Evolutionary conservation across 2,113 vertebrate species (phyloP).

Genomic region (Brienomyrus longianalis): DNA sequence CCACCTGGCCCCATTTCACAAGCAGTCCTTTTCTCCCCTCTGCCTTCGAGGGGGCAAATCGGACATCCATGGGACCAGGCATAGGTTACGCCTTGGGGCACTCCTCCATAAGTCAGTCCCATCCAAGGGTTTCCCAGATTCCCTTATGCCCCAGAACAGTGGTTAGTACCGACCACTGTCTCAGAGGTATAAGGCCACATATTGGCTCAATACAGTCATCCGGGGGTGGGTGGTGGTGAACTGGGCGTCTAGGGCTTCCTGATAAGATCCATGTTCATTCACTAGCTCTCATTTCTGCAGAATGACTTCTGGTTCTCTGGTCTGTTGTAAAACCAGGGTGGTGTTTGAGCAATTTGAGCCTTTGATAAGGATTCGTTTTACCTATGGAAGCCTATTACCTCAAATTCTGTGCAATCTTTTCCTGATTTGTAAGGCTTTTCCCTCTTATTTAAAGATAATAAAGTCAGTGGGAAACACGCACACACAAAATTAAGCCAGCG

Average conservation of each 20-base stretch:
- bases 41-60: not conserved
- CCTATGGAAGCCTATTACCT: not conserved
- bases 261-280: not conserved
- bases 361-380: constrained; percentile 10
- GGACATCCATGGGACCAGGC: not conserved
- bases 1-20: constrained; percentile 4
- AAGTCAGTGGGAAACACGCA: not conserved
- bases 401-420: not conserved
- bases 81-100: not conserved
- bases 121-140: not conserved
- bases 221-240: not conserved
- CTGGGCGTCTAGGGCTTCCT: not conserved
- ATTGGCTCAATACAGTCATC: not conserved
- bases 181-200: not conserved
- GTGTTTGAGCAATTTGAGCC: not conserved
- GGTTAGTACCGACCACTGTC: not conserved
- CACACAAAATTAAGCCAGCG: constrained; percentile 3
- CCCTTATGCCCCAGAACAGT: not conserved
- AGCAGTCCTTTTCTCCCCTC: not conserved
- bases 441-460: constrained; percentile 1
- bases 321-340: not conserved
- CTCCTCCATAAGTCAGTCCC: not conserved
- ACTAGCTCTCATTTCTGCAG: not conserved
- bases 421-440: constrained; percentile 7
- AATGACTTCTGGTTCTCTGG: not conserved